Conservation (phyloP, 2,797 vertebrate genomes). For the Thamnophis elegans region DNA sequence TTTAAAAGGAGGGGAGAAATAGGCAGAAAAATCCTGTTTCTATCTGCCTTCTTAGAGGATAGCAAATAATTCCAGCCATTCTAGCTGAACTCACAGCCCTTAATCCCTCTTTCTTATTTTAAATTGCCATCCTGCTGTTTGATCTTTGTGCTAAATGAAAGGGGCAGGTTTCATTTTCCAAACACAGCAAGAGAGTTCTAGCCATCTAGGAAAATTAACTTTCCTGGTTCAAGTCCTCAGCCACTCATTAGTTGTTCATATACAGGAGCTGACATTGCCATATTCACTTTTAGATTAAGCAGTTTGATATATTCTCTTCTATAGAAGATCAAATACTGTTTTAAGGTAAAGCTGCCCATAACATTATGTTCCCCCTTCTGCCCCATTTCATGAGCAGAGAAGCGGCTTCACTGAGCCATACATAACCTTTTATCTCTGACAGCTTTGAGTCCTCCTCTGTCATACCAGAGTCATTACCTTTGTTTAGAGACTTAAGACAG, state of each 20-base stretch:
- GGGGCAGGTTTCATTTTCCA: background rate
- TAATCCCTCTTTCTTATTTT: background rate
- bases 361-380: background rate
- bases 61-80: background rate
- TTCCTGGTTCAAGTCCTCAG: background rate
- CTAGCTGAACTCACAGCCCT: background rate
- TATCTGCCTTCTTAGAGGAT: background rate
- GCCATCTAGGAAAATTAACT: background rate
- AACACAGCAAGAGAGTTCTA: background rate
- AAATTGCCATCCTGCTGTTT: background rate
- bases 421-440: background rate
- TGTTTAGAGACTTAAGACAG: background rate
- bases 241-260: background rate
- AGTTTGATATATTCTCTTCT: background rate
- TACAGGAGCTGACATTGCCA: background rate
- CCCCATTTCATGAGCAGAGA: background rate
- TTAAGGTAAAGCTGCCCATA: background rate
- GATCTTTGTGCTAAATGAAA: background rate
- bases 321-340: background rate
- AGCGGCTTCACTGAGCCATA: background rate
- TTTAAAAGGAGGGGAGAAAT: background rate
- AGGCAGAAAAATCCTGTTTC: background rate
- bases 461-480: background rate
- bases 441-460: background rate
- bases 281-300: background rate